Evolutionary conservation across 2,113 vertebrate species (phyloP), one percentile per base, ranked within the genome.

Genomic region (Psettodes erumei): DNA sequence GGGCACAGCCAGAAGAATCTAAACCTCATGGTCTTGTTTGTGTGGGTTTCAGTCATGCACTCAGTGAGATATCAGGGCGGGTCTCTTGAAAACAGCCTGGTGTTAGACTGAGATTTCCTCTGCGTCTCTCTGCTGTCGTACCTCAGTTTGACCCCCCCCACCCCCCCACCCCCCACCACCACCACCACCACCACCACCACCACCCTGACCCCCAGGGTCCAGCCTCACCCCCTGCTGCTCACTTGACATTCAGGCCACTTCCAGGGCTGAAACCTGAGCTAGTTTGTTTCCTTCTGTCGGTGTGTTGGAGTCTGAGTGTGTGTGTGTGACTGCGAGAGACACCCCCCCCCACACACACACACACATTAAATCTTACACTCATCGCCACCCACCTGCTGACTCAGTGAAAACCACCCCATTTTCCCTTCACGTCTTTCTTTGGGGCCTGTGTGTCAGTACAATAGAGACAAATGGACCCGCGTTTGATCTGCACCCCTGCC

Each of bases 231-330:
- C 67, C 82, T 42, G 67, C 71, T 60, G 87, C 63, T 89, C 70
- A 53, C 62, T 88, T 83, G 82, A 89, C 83, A 86, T 83, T 77
- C 66, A 73, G 72, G 53, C 30, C 70, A 89, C 68, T 80, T 88
- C 61, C 86, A 81, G 75, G 70, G 23, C 35, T 75, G 91, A 88
- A 92, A 93, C 80, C 35, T 25, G 82, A 93, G 82, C 80, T 53
- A n/a, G 66, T 54, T 72, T 86, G 82, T 92, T 88, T 82, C 87
- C 67, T 72, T 75, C 67, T 61, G 67, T 65, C 75, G 55, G 69
- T 77, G 54, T 75, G 66, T 53, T 42, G 43, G 70, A 75, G 64
- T 74, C 53, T 23, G 51, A 5, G 65, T 62, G 58, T 68, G 71
- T 80, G 48, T 82, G 60, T 43, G 63, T 32, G 65, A 73, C 55